Base-by-base conservation (phyloP, 2,888 invertebrate genomes). In the Epistrophella euchroma region DNA sequence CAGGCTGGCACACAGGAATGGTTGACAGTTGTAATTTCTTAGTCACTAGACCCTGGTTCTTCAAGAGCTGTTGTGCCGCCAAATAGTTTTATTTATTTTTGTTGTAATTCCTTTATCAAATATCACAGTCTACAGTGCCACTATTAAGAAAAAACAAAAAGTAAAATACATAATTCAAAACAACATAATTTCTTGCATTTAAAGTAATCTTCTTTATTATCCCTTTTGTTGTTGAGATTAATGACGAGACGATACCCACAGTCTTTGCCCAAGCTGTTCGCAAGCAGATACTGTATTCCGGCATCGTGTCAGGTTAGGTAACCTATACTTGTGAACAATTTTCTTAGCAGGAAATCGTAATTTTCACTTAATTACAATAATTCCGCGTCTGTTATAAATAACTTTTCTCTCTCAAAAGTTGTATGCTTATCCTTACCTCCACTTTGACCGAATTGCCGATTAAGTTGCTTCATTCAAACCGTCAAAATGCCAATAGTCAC, bases 301-400 rank as follows among this genome's bases (percentile, higher is more conserved):
- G 37, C 19, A 68, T 79, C 66, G 52, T 72, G 79, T 13, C 64
- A 84, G 62, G 60, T 68, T 68, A 64, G 32, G 3, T 22, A 15
- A 28, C 45, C 66, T 40, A n/a, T n/a, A 47, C 25, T 62, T n/a
- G 68, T 68, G 40, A 55, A 28, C 32, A 43, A 28, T 62, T 56
- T 68, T 56, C 56, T 71, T 47, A 56, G 25, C 45, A 71, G 83
- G 83, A 83, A 83, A 83, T 79, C 83, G 83, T 87, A 87, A 87
- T 83, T 83, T 72, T 78, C 83, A 87, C 71, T 83, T 83, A 83
- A 87, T 87, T 87, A 83, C 83, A 72, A 68, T 56, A 64, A 72
- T 79, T 77, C 22, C 76, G 73, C 78, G 74, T 78, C 73, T 74
- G 66, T 35, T 43, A 55, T 56, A 71, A 74, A 82, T 78, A 82